phyloP scores from a whole-genome alignment of 2,888 invertebrate genomes.

The Folsomia manolachei region DNA sequence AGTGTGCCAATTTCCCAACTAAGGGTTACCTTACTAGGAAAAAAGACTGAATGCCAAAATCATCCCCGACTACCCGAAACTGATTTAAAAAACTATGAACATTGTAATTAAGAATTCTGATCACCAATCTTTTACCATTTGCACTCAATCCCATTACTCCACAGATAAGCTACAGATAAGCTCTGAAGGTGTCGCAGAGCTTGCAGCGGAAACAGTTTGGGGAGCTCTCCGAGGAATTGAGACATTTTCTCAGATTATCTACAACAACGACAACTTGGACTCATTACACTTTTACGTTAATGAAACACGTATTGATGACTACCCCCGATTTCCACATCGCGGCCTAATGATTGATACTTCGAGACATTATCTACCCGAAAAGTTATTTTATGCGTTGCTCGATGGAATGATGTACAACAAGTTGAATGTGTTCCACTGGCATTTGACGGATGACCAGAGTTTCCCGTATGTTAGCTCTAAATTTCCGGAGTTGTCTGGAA shows the following conservation, averaged over 20 bases:
- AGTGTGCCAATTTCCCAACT: constrained; percentile 21
- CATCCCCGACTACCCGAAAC: constrained; percentile 28
- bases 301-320: constrained; percentile 17
- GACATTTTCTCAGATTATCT: constrained; percentile 21
- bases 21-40: constrained; percentile 2
- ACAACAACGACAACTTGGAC: not conserved
- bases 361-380: constrained; percentile 73
- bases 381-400: constrained; percentile 64
- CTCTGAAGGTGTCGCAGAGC: constrained; percentile 2
- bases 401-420: constrained; percentile 89
- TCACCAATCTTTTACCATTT: not conserved
- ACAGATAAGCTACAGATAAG: constrained; percentile 13
- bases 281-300: constrained; percentile 18
- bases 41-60: constrained; percentile 21
- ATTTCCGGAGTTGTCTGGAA: constrained; percentile 66
- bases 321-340: constrained; percentile 29
- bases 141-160: too few relatives aligned
- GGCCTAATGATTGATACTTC: constrained; percentile 77
- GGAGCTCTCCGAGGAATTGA: constrained; percentile 22
- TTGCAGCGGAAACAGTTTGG: constrained; percentile 19
- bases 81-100: constrained; percentile 17
- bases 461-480: constrained; percentile 79
- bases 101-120: constrained; percentile 21
- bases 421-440: constrained; percentile 92
- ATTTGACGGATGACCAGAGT: constrained; percentile 76